phyloP scores from a whole-genome alignment of 2,797 vertebrate species.

The Propithecus deckenii region DNA sequence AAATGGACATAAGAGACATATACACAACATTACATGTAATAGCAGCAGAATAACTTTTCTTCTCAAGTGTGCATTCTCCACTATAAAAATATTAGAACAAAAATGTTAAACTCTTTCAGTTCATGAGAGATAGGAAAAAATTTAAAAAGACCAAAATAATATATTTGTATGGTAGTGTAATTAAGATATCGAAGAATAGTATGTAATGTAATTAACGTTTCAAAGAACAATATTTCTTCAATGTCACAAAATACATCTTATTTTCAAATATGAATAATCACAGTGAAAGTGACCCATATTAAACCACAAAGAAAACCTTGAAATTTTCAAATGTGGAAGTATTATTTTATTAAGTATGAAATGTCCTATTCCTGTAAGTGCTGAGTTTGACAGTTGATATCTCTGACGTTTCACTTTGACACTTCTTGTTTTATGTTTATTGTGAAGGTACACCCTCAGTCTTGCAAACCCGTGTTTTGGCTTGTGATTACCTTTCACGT shows the following conservation, averaged over 20 bases:
- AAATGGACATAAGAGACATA: background rate
- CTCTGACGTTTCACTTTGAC: no score
- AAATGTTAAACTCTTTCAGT: background rate
- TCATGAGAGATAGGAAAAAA: background rate
- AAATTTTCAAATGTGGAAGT: background rate
- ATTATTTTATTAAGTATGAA: no score
- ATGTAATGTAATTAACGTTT: background rate
- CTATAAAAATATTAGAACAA: background rate
- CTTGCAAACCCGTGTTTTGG: no score
- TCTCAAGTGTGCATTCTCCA: background rate
- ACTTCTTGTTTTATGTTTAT: no score
- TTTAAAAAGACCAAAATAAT: background rate
- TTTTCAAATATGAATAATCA: background rate
- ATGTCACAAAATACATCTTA: background rate
- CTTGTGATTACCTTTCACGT: no score
- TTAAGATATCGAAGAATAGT: background rate
- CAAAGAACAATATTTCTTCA: background rate
- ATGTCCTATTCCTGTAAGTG: no score
- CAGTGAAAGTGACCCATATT: background rate
- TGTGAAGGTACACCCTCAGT: no score
- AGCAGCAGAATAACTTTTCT: background rate
- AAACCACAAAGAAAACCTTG: background rate
- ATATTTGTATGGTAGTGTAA: background rate
- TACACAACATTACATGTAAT: background rate
- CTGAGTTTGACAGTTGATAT: no score